A percentile compares a stretch with the other conserved stretches of the same genome.
phyloP scores from a whole-genome alignment of 2,113 vertebrate genomes.

The Neogobius melanostomus region DNA sequence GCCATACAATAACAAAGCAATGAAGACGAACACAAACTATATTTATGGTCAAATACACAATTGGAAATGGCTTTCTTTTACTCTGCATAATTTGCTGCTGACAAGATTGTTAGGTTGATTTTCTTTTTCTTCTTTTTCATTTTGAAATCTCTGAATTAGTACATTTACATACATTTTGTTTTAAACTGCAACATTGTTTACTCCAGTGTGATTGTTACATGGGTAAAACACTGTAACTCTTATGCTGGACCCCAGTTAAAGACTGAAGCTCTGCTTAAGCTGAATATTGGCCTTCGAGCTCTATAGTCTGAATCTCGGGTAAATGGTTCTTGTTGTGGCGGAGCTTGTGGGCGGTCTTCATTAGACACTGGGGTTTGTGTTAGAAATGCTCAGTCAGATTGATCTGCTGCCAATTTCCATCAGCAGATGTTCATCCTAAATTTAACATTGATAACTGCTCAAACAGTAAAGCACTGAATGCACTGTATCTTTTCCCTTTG shows the following conservation, averaged over 20 bases:
- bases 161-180: not conserved
- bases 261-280: conserved; percentile 3
- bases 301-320: conserved; percentile 19
- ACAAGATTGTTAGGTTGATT: not conserved
- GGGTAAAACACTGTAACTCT: not conserved
- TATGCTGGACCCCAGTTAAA: not conserved
- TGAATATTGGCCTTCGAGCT: conserved; percentile 16
- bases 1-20: not conserved
- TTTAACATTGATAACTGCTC: conserved; percentile 52
- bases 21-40: not conserved
- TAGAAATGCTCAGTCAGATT: conserved; percentile 48
- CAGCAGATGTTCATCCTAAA: conserved; percentile 58
- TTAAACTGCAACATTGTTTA: not conserved
- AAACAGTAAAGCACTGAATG: conserved; percentile 42
- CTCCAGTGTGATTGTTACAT: not conserved
- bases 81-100: not conserved
- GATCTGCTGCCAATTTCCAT: conserved; percentile 61
- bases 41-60: not conserved
- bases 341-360: conserved; percentile 44
- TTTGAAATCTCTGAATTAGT: not conserved
- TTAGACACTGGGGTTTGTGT: conserved; percentile 51
- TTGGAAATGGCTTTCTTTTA: not conserved
- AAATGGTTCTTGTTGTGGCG: conserved; percentile 24
- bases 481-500: conserved; percentile 27
- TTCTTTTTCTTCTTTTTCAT: not conserved